Evolutionary conservation across 2,888 invertebrate genomes (phyloP), one percentile per base, ranked within the genome.

Genomic region (Glyphotaelius pellucidus): DNA sequence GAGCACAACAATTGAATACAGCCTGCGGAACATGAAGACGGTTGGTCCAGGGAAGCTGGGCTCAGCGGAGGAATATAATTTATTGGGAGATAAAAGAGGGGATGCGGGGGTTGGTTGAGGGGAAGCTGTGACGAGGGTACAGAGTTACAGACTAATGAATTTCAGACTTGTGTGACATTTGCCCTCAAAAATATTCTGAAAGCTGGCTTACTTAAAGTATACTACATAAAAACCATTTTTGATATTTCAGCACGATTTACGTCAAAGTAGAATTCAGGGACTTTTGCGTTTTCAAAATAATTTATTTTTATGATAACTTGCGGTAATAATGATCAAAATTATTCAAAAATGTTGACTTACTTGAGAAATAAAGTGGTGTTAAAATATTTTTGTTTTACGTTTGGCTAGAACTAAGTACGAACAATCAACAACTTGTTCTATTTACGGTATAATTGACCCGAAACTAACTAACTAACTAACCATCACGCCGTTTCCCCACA

Each of bases 151-250:
- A 35, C 42, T 86, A 86, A 86, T 47, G 86, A 86, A 86, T 86
- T 42, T 86, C 47, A 86, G 42, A 86, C 47, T 86, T 86, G 86
- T 86, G 42, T 30, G 86, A 86, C 86, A 86, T 86, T 86, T 86
- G 42, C 42, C 86, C 86, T 86, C 86, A 86, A 86, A 86, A 86
- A 42, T 86, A 86, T 47, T 86, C 30, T 30, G 42, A 86, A 86
- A 42, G 83, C 35, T 35, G 83, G 83, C 35, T 83, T 35, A 83
- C 67, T 25, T n/a, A 25, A 25, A 67, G 67, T n/a, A n/a, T 7
- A 67, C 9, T 25, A 67, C 9, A 67, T 25, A 67, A 3, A 67
- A 25, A 67, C 4, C 67, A 9, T 67, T 67, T 19, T 67, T 67
- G 3, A 9, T 25, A 9, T 67, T 25, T 25, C 25, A 67, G 67